Evolutionary conservation across 1,140 invertebrate species (phyloP), one percentile per base, ranked within the genome.

Genomic region (Cylas formicarius): DNA sequence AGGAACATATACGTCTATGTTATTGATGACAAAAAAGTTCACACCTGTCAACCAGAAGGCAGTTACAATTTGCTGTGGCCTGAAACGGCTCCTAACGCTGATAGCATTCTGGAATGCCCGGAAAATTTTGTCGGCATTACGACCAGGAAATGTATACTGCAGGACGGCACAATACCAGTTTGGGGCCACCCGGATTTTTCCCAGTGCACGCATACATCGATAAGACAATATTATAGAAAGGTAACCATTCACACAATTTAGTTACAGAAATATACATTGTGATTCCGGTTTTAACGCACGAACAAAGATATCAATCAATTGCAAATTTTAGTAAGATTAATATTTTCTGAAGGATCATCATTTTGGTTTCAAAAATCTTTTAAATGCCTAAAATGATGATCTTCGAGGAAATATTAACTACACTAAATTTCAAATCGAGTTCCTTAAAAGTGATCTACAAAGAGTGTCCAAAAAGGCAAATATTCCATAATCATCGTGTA

Each of bases 131-230:
- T 69, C 11, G 71, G 68, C 3, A 66, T 66, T 24, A 72, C 73
- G 2, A 62, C 67, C 2, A 67, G 78, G 28, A 63, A 70, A 4
- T 81, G 78, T 49, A 68, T 69, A 18, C 71, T 78, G 54, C 70
- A 68, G n/a, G 74, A 76, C 52, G 65, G 70, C 1, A 69, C 68
- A 8, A 76, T 74, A 20, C 75, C 81, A 1, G 74, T 76, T 43
- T 88, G 85, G 84, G 71, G 75, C 28, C 63, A 73, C 17, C 81
- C 84, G 3, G 82, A 87, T 59, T 86, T 85, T 56, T 82, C 81
- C 2, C 67, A 69, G 8, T 88, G 84, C 52, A 67, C 83, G 1
- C 74, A 78, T 6, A 73, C 82, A 52, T 72, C 76, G 1, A 61
- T 87, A 8, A 61, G 73, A 19, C 64, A 72, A 39, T 77, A 80